Base-by-base conservation (phyloP, 2,888 invertebrate species). In the Sabellastarte sp. region DNA sequence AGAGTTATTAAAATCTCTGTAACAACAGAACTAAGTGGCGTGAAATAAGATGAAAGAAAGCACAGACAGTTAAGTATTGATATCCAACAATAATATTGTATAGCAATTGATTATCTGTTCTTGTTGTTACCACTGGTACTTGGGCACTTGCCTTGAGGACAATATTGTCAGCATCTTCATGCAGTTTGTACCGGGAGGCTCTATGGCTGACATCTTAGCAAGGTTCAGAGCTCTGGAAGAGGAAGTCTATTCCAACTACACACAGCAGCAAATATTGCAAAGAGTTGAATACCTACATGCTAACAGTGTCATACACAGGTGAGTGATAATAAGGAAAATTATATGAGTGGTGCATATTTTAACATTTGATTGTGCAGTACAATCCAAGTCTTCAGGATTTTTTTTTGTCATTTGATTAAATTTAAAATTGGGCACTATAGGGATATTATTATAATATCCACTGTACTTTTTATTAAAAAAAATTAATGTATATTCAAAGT, bases 141-240 rank as follows among this genome's bases (percentile, higher is more conserved):
- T 82, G 24, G 84, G 84, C 52, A 83, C 83, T 3, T 79, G 80
- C 63, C 75, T 82, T 24, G 81, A 82, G 63, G 80, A 80, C 56
- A 76, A 77, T 63, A 70, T 77, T 24, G 82, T 84, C 50, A 79
- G 78, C 68, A 82, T 84, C 64, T 82, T 83, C 69, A 83, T 84
- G 83, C 82, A 84, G 78, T 84, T 80, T 74, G 79, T 84, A 3
- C 81, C 84, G 24, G 84, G 84, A 2, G 84, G 84, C 0, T 82
- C 84, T 24, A 78, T 84, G 26, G 82, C 83, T 51, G 78, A 76
- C 68, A 73, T 84, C 29, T 70, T 84, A 32, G 78, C 78, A 31
- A 69, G 81, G 57, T 84, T 84, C 73, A 84, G 84, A 10, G 80
- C 82, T 1, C 73, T 84, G 57, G 80, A 83, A 53, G 84, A 84